These are phyloP conservation scores for Chrysolina americana DNA, from an alignment of 2,888 invertebrate genomes.

Conservation along the genomic window DNA sequence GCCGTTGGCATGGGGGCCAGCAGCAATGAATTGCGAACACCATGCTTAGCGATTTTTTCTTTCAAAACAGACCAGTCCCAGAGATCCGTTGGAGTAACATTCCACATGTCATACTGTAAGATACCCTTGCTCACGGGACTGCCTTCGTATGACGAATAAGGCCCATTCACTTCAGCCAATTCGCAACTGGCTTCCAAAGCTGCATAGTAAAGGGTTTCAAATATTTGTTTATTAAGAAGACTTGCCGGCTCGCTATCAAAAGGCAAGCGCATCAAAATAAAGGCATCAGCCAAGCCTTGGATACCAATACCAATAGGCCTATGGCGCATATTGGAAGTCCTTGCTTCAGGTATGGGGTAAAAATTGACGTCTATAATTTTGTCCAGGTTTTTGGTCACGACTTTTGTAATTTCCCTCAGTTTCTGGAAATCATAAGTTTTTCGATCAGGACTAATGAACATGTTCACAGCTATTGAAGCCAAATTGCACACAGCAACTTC, in stretches of 20 bases:
- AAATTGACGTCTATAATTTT: constrained; percentile 97
- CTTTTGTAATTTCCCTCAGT: constrained; percentile 89
- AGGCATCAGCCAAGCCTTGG: constrained; percentile 95
- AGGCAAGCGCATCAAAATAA: constrained; percentile 92
- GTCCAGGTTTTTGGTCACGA: constrained; percentile 92
- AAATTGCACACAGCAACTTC: constrained; percentile 98
- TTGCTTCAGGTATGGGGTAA: constrained; percentile 95
- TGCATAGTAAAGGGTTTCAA: constrained; percentile 98
- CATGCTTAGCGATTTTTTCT: constrained; percentile 87
- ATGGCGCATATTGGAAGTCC: constrained; percentile 88
- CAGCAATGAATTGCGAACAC: constrained; percentile 91
- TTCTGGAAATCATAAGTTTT: constrained; percentile 90
- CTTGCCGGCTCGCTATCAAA: constrained; percentile 92
- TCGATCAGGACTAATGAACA: constrained; percentile 85
- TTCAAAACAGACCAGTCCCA: constrained; percentile 93
- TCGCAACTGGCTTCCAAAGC: constrained; percentile 97
- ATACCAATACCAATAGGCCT: constrained; percentile 94
- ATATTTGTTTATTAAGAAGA: constrained; percentile 92
- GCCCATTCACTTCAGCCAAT: constrained; percentile 85
- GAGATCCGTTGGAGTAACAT: constrained; percentile 85
- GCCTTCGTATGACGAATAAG: constrained; percentile 93
- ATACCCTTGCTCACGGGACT: constrained; percentile 88
- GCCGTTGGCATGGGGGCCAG: constrained; percentile 99
- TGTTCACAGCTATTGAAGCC: constrained; percentile 96
- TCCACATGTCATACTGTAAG: constrained; percentile 98